phyloP scores from a whole-genome alignment of 2,888 invertebrate genomes.

The Erebia aethiops region DNA sequence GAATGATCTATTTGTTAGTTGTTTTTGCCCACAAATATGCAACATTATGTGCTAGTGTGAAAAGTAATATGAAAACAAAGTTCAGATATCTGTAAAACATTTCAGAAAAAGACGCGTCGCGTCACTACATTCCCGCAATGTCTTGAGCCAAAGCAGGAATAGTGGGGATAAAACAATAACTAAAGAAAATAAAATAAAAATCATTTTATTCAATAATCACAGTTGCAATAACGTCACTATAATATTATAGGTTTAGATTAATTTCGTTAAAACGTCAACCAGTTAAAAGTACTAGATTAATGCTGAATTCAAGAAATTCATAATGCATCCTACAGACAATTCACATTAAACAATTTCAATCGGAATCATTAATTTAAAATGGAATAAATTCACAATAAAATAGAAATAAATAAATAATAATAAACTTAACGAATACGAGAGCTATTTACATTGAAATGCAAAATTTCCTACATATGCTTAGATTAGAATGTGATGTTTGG shows the following conservation, averaged over 20 bases:
- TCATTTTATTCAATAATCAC: conserved; percentile 76
- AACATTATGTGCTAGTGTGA: too few species aligned
- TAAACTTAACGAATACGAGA: conserved; percentile 66
- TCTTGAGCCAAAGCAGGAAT: conserved; percentile 35
- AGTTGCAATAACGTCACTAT: conserved; percentile 56
- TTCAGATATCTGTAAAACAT: too few species aligned
- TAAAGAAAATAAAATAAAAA: conserved; percentile 57
- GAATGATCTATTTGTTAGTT: too few species aligned
- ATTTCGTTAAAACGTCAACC: background rate
- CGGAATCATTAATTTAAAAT: conserved; percentile 41
- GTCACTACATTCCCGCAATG: too few species aligned
- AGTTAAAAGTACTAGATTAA: background rate
- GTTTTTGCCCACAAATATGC: too few species aligned
- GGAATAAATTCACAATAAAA: conserved; percentile 49
- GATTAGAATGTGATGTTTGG: conserved; percentile 58
- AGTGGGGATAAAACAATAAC: conserved; percentile 49
- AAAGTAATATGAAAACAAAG: too few species aligned
- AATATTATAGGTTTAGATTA: conserved; percentile 32
- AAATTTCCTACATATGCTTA: conserved; percentile 67
- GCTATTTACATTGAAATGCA: conserved; percentile 76
- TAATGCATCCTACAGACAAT: conserved; percentile 26
- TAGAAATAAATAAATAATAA: conserved; percentile 48
- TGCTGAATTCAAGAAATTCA: background rate
- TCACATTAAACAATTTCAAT: conserved; percentile 19
- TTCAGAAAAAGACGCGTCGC: too few species aligned